Conservation (phyloP, 2,888 invertebrate genomes). For the Lobophora halterata region DNA sequence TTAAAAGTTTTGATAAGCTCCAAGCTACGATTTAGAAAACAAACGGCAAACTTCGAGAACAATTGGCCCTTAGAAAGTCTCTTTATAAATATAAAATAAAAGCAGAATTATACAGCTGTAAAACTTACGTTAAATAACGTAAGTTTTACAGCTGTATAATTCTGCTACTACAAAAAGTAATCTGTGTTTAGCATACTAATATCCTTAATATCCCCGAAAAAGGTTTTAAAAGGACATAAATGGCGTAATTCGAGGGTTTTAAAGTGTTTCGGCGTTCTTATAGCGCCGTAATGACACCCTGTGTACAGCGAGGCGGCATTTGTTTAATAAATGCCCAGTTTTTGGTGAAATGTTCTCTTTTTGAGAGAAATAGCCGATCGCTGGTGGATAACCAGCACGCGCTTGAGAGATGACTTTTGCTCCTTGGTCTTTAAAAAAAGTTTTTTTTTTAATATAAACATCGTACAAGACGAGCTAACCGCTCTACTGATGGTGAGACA, state of each 20-base stretch:
- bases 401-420: slow-evolving; percentile 2
- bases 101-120: not conserved
- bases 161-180: slow-evolving; percentile 18
- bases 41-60: not conserved
- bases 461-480: too few species aligned
- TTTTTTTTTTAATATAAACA: not conserved
- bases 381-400: slow-evolving; percentile 10
- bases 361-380: slow-evolving; percentile 21
- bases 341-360: slow-evolving; percentile 17
- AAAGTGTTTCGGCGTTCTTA: slow-evolving; percentile 26
- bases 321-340: slow-evolving; percentile 24
- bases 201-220: slow-evolving; percentile 20
- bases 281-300: slow-evolving; percentile 20
- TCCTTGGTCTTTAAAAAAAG: not conserved
- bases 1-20: slow-evolving; percentile 1
- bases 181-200: slow-evolving; percentile 28
- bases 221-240: slow-evolving; percentile 29
- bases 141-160: not conserved
- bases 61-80: not conserved
- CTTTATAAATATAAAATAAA: not conserved
- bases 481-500: too few species aligned
- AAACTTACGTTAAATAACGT: not conserved
- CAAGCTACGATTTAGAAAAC: not conserved
- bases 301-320: slow-evolving; percentile 16
- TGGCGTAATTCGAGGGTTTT: slow-evolving; percentile 29